Evolutionary conservation across 2,888 invertebrate species (phyloP), one percentile per base, ranked within the genome.

Genomic region (Erpobdella octoculata): DNA sequence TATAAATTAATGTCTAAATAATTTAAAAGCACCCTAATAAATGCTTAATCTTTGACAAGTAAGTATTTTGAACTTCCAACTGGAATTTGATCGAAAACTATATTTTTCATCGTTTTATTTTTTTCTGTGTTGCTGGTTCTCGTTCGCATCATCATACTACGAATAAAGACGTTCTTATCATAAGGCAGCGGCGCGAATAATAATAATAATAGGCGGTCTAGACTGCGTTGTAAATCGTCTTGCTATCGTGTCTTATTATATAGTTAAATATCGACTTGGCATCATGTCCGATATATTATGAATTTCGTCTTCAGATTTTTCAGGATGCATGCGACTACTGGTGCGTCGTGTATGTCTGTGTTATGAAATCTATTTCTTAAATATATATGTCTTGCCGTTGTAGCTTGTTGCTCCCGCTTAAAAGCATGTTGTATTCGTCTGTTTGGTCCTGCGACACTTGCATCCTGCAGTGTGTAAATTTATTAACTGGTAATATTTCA

Each of bases 81-180:
- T 41, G 12, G 12, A 41, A 41, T 15, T 41, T n/a, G 46, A 12
- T 41, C 46, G 12, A 41, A 12, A n/a, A n/a, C n/a, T n/a, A n/a
- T n/a, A n/a, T n/a, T n/a, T n/a, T n/a, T n/a, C n/a, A n/a, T n/a
- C n/a, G n/a, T n/a, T n/a, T n/a, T n/a, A n/a, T n/a, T n/a, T n/a
- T n/a, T n/a, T n/a, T n/a, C n/a, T n/a, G n/a, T n/a, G n/a, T n/a
- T n/a, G 53, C 53, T 28, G 53, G 53, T 25, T 25, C 21, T n/a
- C n/a, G n/a, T n/a, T n/a, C n/a, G n/a, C 28, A 53, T 53, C 28
- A 6, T 53, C 53, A 25, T 53, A 28, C 53, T 53, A 25, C 28
- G 53, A 53, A 53, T 53, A 53, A 53, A 53, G 53, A 53, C 53
- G 53, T 53, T 28, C 53, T 53, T 28, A 53, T 53, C 53, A 28